Evolutionary conservation across 2,797 vertebrate genomes (phyloP).

Genomic region (Leptatherina wallacei): DNA sequence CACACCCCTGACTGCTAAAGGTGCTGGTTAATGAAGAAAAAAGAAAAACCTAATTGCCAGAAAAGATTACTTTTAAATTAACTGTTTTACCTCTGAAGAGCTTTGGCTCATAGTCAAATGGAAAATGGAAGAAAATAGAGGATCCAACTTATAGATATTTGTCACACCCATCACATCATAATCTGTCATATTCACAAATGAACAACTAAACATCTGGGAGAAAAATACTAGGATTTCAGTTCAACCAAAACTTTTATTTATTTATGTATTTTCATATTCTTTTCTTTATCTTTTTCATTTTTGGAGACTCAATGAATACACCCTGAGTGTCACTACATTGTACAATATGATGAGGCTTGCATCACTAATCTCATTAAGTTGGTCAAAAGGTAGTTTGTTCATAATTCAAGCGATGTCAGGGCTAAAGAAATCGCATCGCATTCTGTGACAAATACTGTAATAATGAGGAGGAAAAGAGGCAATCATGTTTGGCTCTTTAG

Average conservation of each 20-base stretch:
- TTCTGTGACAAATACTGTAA: slow-evolving; percentile 62
- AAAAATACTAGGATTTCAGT: neutral
- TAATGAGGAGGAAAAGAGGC: slow-evolving; percentile 66
- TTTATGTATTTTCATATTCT: too few species aligned
- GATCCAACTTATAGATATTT: too few species aligned
- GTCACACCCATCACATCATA: neutral
- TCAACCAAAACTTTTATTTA: too few species aligned
- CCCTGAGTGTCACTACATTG: neutral
- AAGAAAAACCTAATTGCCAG: neutral
- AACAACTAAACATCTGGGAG: neutral
- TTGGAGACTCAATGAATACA: neutral
- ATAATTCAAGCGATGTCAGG: neutral
- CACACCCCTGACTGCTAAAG: neutral
- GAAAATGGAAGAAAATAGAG: neutral
- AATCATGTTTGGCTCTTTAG: slow-evolving; percentile 72
- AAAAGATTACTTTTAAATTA: neutral
- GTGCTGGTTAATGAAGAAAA: neutral
- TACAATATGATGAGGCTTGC: neutral
- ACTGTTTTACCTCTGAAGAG: too few species aligned
- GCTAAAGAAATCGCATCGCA: slow-evolving; percentile 53
- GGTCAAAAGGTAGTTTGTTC: neutral
- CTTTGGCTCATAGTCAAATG: neutral
- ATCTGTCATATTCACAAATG: neutral
- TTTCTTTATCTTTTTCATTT: neutral
- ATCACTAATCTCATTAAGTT: neutral